Base-by-base conservation (phyloP, 2,113 vertebrate genomes). In the Pygoscelis adeliae region DNA sequence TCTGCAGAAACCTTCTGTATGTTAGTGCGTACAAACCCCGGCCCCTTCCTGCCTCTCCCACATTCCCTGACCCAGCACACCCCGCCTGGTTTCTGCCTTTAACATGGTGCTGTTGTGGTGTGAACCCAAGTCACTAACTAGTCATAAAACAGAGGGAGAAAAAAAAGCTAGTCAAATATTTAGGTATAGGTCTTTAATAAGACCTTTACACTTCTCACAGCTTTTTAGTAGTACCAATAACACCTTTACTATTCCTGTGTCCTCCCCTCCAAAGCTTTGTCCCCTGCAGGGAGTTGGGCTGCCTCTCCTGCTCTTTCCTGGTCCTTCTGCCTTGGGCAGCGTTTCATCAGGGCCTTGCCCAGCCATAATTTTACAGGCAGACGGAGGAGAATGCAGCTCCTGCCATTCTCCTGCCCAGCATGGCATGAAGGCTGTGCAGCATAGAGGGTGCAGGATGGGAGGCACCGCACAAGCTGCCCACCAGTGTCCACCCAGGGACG, bases 381-480 rank as follows among this genome's bases (percentile, higher is more conserved):
- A 52, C 11, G 2, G 1, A 78, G 78, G 29, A 85, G 29, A 52
- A 52, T 0, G 0, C 0, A 0, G 17, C 4, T 56, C 13, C 53
- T 92, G 83, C 29, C 11, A 6, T 52, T 63, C 2, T 11, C 10
- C 20, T 73, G 20, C 34, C 44, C 16, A 22, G 13, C 30, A 29
- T 1, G 6, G 29, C 46, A 32, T 0, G 3, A 56, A 15, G 17
- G 10, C 56, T 66, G 61, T 18, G 81, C 27, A 58, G 34, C 18
- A 13, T 2, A 21, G 46, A 1, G 6, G 34, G 40, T 66, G 46
- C 46, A 61, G 61, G 26, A 67, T 0, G 0, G 30, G 66, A 89
- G 29, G 66, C 29, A 56, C 16, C 3, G 0, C 19, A 21, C 16
- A 59, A 42, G 19, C 21, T 74, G 19, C 27, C 23, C 32, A 25